Evolutionary conservation across 2,888 invertebrate genomes (phyloP), one percentile per base, ranked within the genome.

Genomic region (Drepanosiphum platanoidis): DNA sequence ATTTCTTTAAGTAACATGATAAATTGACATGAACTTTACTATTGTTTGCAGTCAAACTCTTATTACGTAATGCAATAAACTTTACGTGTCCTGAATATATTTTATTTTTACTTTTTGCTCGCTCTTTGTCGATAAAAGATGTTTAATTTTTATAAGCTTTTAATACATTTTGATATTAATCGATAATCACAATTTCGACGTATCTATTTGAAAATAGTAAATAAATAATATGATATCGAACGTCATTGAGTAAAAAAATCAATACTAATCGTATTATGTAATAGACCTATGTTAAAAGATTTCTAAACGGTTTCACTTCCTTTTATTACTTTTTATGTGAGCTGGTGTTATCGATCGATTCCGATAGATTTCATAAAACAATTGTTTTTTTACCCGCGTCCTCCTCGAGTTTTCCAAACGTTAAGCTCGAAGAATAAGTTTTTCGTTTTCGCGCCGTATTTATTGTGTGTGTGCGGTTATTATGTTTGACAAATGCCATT

Each of bases 401-500:
- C 52, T 71, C 36, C 52, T 13, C 18, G 46, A 32, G n/a, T 83
- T 83, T 71, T 74, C 61, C 42, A 15, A 18, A 72, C 42, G 11
- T 39, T 71, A 22, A 13, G 70, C 36, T 18, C 39, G 30, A 27
- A 71, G 4, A 58, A 81, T 58, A 81, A 27, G 34, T 74, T 83
- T 27, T 70, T 39, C 39, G 58, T 77, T 84, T 68, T 32, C 30
- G 30, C 61, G 72, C 30, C n/a, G n/a, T 80, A 80, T 81, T 81
- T 71, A 30, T 81, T 70, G 46, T n/a, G 58, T 66, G 77, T 66
- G 64, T 61, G 74, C 32, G 68, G 66, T 77, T 84, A 84, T 84
- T 84, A 68, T 68, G 83, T 84, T 77, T 84, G 84, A 84, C 84
- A 84, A 84, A 84, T 58, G 77, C 84, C 84, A 84, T 84, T 84